Evolutionary conservation across 2,113 vertebrate species (phyloP).

Genomic region (Amazona vittata): DNA sequence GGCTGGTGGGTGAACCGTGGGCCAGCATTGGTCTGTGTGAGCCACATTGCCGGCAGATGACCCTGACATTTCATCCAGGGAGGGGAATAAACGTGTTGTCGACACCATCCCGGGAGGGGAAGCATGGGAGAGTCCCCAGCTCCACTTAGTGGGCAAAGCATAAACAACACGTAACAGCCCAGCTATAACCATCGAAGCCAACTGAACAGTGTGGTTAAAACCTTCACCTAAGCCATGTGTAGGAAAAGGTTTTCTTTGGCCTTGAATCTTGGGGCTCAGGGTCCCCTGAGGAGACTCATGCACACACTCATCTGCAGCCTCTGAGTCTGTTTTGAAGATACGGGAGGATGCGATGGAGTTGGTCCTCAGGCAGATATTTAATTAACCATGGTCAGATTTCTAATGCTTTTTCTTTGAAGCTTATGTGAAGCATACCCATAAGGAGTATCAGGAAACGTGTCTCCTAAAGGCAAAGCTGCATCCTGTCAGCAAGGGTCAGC

Average conservation of each 20-base stretch:
- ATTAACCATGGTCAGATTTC: background rate
- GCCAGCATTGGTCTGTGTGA: background rate
- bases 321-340: background rate
- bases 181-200: background rate
- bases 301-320: fast-evolving
- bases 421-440: background rate
- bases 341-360: fast-evolving
- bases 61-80: background rate
- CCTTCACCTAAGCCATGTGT: fast-evolving
- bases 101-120: background rate
- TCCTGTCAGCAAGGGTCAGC: background rate
- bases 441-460: background rate
- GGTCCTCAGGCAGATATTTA: background rate
- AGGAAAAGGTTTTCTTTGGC: background rate
- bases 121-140: conserved; percentile 25
- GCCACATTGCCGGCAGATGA: background rate
- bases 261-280: background rate
- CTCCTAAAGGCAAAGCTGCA: background rate
- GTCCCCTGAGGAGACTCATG: fast-evolving
- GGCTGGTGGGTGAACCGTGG: background rate
- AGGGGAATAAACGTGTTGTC: background rate
- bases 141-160: conserved; percentile 65
- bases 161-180: background rate
- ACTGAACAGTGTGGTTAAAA: fast-evolving
- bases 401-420: background rate